Evolutionary conservation across 2,797 vertebrate genomes (phyloP), one percentile per base, ranked within the genome.

Genomic region (Erethizon dorsatum): DNA sequence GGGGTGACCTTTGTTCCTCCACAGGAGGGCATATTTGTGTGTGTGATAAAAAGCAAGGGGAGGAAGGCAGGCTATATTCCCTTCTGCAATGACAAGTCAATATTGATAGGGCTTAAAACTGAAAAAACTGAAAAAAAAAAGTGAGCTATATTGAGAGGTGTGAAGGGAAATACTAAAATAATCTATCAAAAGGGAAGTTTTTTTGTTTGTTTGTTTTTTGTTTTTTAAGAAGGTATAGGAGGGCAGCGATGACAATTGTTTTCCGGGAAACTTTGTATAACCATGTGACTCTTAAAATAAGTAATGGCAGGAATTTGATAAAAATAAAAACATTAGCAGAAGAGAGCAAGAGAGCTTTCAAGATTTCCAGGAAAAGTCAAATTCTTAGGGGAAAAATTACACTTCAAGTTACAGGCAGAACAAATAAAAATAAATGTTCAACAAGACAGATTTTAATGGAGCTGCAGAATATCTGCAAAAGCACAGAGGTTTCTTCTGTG

Each of bases 261-360:
- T 87, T 41, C 41, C 8, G 84, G 71, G 13, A 96, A 87, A 56
- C 28, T 90, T 50, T 73, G 11, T 37, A 4, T 47, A 71, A 61
- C 63, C 63, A 45, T 18, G 3, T 80, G 33, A 71, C 9, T 67
- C 7, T 37, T 91, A 90, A 92, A 79, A 24, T 52, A 89, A 22
- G 7, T 56, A 11, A 50, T 37, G 20, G 50, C 7, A 18, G 57
- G 75, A 52, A 65, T 78, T 90, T 95, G 77, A 37, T 87, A 50
- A 92, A 97, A 91, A 61, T 63, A 47, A 94, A 83, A 90, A 45
- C 33, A 59, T 37, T 50, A 90, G 26, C 20, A 86, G 20, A 71
- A 41, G 15, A 91, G 6, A 57, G 24, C 47, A 28, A 63, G 37
- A 86, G 5, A n/a, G 5, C 65, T 84, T 67, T 96, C 14, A 79